phyloP scores from a whole-genome alignment of 2,113 vertebrate species.

The Amblyornis subalaris region DNA sequence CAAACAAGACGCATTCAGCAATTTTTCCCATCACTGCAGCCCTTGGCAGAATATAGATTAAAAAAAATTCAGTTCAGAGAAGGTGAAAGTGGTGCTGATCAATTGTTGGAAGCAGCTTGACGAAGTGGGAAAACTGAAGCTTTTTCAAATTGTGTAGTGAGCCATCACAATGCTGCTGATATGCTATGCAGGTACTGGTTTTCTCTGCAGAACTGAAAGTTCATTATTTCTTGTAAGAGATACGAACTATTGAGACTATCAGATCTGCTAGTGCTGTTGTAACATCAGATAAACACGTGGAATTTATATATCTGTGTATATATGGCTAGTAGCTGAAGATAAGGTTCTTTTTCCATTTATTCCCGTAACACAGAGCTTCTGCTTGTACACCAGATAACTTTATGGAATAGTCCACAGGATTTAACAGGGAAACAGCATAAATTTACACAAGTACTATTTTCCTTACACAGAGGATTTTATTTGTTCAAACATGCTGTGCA shows the following conservation, averaged over 20 bases:
- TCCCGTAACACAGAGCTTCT: not conserved
- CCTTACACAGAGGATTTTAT: not conserved
- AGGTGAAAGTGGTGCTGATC: not conserved
- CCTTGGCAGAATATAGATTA: not conserved
- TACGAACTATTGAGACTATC: not conserved
- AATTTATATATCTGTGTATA: not conserved
- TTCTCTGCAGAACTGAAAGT: not conserved
- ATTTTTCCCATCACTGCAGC: slow-evolving; percentile 1
- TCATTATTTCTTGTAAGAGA: not conserved
- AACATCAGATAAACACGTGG: not conserved
- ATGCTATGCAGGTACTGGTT: not conserved
- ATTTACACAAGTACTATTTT: not conserved
- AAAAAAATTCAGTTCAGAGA: not conserved
- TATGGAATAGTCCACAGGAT: not conserved
- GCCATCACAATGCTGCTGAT: not conserved
- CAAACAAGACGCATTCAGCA: not conserved
- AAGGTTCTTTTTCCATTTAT: not conserved
- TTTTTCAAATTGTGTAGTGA: not conserved
- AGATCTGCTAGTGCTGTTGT: not conserved
- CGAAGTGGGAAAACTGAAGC: not conserved
- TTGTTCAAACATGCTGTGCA: not conserved
- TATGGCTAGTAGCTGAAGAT: not conserved
- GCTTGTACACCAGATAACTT: not conserved
- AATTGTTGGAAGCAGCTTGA: not conserved
- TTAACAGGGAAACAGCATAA: not conserved